phyloP scores from a whole-genome alignment of 2,113 vertebrate genomes.

The Nymphicus hollandicus region DNA sequence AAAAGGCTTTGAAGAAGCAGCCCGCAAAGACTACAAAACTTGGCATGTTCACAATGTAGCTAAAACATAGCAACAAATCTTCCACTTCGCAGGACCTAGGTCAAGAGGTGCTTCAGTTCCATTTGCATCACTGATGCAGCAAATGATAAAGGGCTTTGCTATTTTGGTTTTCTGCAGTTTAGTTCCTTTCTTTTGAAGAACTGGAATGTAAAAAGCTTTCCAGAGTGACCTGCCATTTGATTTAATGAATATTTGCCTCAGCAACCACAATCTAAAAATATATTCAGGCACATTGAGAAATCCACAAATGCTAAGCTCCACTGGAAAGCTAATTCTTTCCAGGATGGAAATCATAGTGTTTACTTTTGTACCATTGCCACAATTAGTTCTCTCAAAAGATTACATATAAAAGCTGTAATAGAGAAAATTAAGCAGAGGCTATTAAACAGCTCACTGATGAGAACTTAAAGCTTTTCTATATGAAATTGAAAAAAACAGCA shows the following conservation, averaged over 20 bases:
- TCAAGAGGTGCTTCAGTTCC: neutral
- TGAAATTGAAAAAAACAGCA: neutral
- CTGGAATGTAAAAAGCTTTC: neutral
- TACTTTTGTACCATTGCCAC: neutral
- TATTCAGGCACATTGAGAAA: neutral
- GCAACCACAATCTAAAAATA: neutral
- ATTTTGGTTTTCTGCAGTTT: neutral
- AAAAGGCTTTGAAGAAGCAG: constrained; percentile 22
- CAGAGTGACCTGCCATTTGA: neutral
- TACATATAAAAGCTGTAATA: neutral
- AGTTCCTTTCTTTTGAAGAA: neutral
- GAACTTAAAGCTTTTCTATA: neutral
- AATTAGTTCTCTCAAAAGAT: neutral
- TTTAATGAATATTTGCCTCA: neutral
- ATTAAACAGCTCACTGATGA: neutral
- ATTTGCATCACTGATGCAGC: neutral
- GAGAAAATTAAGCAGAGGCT: neutral
- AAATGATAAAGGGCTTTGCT: neutral
- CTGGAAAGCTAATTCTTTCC: neutral
- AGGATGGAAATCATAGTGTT: neutral
- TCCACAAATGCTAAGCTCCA: neutral
- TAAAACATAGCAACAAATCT: neutral
- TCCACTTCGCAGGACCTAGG: neutral
- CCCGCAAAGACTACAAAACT: neutral
- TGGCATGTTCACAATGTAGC: neutral